Conservation (phyloP, 2,888 invertebrate species). For the Drosophila rellima region DNA sequence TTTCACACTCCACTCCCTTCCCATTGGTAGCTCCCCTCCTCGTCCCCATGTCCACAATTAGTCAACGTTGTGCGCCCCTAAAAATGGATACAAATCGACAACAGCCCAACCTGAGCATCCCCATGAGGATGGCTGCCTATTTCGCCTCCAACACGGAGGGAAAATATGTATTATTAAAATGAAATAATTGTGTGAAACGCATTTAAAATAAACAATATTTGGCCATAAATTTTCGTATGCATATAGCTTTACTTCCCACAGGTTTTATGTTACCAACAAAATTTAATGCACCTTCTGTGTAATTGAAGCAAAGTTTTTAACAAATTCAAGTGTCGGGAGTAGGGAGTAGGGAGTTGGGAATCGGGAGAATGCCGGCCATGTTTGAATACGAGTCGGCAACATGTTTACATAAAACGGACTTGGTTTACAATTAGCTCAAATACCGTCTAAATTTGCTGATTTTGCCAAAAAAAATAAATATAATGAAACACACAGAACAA, state of each 20-base stretch:
- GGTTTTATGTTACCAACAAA: constrained; percentile 66
- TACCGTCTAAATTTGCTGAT: constrained; percentile 50
- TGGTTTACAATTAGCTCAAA: constrained; percentile 71
- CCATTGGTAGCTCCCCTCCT: constrained; percentile 2
- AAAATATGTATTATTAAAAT: constrained; percentile 71
- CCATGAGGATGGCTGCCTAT: constrained; percentile 14
- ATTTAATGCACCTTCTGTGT: constrained; percentile 66
- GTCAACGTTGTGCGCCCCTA: constrained; percentile 23
- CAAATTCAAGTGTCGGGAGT: constrained; percentile 20
- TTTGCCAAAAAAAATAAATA: constrained; percentile 35
- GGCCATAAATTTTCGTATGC: constrained; percentile 34
- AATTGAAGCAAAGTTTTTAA: constrained; percentile 59
- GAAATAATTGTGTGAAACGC: constrained; percentile 70
- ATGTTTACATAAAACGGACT: constrained; percentile 82
- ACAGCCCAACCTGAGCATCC: constrained; percentile 56
- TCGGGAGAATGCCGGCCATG: constrained; percentile 59
- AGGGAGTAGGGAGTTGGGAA: constrained; percentile 11
- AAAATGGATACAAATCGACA: constrained; percentile 63
- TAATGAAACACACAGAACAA: constrained; percentile 5
- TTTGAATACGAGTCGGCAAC: constrained; percentile 78
- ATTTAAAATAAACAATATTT: constrained; percentile 49
- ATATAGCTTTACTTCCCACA: constrained; percentile 79
- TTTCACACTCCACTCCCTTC: constrained; percentile 64
- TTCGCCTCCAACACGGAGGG: background rate
- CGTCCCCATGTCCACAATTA: constrained; percentile 48